Evolutionary conservation across 2,888 invertebrate genomes (phyloP), one percentile per base, ranked within the genome.

Genomic region (Xestia sexstrigata): DNA sequence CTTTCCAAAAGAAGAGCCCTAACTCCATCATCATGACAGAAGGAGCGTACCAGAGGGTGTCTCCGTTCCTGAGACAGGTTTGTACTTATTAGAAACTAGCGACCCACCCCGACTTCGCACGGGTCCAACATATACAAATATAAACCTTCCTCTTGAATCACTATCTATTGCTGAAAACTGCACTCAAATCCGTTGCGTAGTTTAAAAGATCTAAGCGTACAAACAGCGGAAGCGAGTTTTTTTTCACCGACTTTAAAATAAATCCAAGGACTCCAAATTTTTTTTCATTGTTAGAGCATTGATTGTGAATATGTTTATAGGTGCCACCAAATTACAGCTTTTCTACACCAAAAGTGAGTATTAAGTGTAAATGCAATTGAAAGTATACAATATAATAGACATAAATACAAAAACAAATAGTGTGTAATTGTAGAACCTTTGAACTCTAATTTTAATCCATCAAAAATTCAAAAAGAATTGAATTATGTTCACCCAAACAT

Each of bases 31-130:
- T 49, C 49, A 93, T 93, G 93, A 88, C 92, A 15, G 94, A 93
- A 39, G 87, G 78, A 30, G 69, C 69, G 0, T 89, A 86, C 76
- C 76, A 83, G 45, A 89, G 90, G n/a, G 88, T 92, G 30, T 91
- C 94, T 17, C 95, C 95, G 0, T 94, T 95, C 76, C 74, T 94
- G 23, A 91, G 92, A 91, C 95, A 95, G 93, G 95, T 95, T 26
- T 70, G 39, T 23, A 2, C 62, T 11, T 35, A 11, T 62, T 35
- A 35, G 55, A 9, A 42, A 42, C 42, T 39, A 39, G 8, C 39
- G 39, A 39, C 39, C 9, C 39, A 9, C 39, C 39, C 39, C 39
- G 39, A 9, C 39, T 39, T 39, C 39, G 0, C 39, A 39, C 39
- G 39, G 39, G 39, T 39, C 8, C 39, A 39, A 39, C 7, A 39